Base-by-base conservation (phyloP, 2,888 invertebrate genomes). In the Acanthacorydalis orientalis region DNA sequence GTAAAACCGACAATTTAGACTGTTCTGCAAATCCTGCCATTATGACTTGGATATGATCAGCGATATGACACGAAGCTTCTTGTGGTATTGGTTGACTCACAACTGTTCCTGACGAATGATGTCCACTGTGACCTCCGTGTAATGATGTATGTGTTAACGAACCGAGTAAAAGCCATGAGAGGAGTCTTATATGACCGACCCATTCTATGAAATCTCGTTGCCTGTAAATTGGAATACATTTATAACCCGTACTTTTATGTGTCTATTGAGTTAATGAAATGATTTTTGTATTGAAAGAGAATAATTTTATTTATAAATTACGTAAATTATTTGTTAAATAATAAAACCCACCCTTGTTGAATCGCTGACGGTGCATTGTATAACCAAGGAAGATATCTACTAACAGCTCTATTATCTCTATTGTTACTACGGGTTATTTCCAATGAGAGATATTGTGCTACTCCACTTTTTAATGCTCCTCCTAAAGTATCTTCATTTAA, bases 21-120 rank as follows among this genome's bases (percentile, higher is more conserved):
- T 93, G 91, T 61, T 97, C 97, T 33, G 93, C 91, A 73, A 97
- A 98, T 9, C 93, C 93, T 1, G 91, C 85, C 73, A 98, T 80
- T 58, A 98, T 95, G 12, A 87, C 84, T 75, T 96, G 92, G 54
- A 98, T 83, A 61, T 96, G 93, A 69, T 98, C 97, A 39, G 96
- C 93, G 60, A 98, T 87, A 66, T 93, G 90, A 60, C 91, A 90
- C 44, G 91, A 90, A 43, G 91, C 90, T 67, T 97, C 96, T 61
- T 95, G 85, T 4, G 96, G 95, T 53, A 98, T 83, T 1, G 97
- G 95, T 57, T 85, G 85, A 55, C 78, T 76, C 42, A 67, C 58
- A n/a, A 67, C 64, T 40, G 70, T 61, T 50, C 65, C 60, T 48
- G 65, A 16, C 8, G 60, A 48, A 55, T 60, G 55, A 34, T 57